Percentiles rank a stretch among this genome's conserved stretches.
phyloP scores from a whole-genome alignment of 2,888 invertebrate genomes.

The Sphaerophoria rueppellii region DNA sequence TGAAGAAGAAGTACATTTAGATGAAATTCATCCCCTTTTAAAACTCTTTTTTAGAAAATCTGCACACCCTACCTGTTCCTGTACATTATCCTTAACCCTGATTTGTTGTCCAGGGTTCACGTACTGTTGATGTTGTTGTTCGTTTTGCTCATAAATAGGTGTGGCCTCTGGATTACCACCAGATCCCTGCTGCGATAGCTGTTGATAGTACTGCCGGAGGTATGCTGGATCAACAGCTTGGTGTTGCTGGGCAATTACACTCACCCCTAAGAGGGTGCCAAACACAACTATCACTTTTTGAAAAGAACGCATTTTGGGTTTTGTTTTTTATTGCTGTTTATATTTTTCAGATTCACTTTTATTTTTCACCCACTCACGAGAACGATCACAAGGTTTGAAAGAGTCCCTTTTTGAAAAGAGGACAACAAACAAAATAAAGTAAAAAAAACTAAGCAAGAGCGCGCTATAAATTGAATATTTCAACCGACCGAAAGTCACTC shows the following conservation, averaged over 20 bases:
- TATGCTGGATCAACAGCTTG: conserved; percentile 82
- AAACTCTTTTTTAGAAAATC: background rate
- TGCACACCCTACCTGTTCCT: conserved; percentile 77
- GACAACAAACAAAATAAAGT: conserved; percentile 6
- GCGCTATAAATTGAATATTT: conserved; percentile 58
- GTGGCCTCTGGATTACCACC: conserved; percentile 82
- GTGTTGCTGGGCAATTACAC: conserved; percentile 74
- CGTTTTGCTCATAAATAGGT: conserved; percentile 83
- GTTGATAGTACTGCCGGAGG: conserved; percentile 81
- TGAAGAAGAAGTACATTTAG: background rate
- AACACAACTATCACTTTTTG: conserved; percentile 77
- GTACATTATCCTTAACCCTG: conserved; percentile 81
- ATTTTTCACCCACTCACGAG: conserved; percentile 25
- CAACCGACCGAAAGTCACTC: conserved; percentile 72
- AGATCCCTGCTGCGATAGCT: conserved; percentile 81
- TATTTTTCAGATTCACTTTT: conserved; percentile 10
- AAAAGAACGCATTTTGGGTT: conserved; percentile 67
- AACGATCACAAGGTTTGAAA: conserved; percentile 3
- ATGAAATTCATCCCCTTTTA: conserved; percentile 46
- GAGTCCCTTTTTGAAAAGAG: conserved; percentile 17
- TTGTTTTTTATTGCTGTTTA: background rate
- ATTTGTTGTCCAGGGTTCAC: conserved; percentile 83
- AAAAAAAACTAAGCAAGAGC: conserved; percentile 47
- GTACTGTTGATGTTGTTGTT: conserved; percentile 82
- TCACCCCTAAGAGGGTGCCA: conserved; percentile 77